Evolutionary conservation across 2,797 vertebrate genomes (phyloP).

Genomic region (Sandelia bainsii): DNA sequence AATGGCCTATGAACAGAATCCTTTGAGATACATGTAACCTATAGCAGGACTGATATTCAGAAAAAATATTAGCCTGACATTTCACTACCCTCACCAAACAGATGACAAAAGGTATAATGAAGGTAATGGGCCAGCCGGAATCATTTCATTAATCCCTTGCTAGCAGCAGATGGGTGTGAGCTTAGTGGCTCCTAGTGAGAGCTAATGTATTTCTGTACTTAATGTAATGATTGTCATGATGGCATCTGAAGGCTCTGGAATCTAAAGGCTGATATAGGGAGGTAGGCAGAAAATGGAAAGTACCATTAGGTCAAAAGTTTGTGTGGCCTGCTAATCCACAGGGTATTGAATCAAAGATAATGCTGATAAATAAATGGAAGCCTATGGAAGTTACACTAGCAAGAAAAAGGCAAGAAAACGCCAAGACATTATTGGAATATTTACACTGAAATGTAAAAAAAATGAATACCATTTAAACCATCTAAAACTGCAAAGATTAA

Average conservation of each 20-base stretch:
- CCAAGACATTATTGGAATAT: too few relatives aligned
- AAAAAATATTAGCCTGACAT: slow-evolving; percentile 4
- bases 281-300: slow-evolving; percentile 61
- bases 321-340: slow-evolving; percentile 25
- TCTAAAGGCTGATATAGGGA: slow-evolving; percentile 20
- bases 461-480: too few relatives aligned
- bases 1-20: slow-evolving; percentile 25
- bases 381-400: background rate
- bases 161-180: slow-evolving; percentile 69
- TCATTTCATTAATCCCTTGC: slow-evolving; percentile 74
- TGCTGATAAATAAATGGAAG: slow-evolving; percentile 29
- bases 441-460: too few relatives aligned
- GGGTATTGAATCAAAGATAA: slow-evolving; percentile 40
- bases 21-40: slow-evolving; percentile 8
- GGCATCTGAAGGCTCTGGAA: slow-evolving; percentile 25
- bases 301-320: slow-evolving; percentile 28
- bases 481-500: too few relatives aligned
- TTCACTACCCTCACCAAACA: slow-evolving; percentile 27
- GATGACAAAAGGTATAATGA: slow-evolving; percentile 53
- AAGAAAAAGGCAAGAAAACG: too few relatives aligned
- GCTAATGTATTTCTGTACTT: slow-evolving; percentile 73
- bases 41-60: background rate
- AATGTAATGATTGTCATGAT: slow-evolving; percentile 55
- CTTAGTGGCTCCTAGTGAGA: slow-evolving; percentile 68
- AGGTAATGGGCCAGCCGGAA: slow-evolving; percentile 61